These are phyloP conservation scores for Limnephilus auricula DNA, from an alignment of 2,888 invertebrate species.

Conservation along the genomic window DNA sequence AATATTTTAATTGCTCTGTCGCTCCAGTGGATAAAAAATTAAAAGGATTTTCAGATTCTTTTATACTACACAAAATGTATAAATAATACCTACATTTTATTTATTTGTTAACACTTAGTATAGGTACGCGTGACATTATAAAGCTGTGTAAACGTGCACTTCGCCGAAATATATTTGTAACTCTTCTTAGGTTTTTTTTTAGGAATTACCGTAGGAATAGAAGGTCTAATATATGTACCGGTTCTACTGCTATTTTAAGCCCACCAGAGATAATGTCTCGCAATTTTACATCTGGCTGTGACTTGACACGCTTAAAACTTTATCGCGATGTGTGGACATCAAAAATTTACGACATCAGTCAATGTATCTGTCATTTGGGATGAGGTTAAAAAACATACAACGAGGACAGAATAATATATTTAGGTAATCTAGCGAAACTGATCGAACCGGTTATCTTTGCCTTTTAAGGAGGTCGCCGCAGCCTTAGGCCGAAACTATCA, in stretches of 20 bases:
- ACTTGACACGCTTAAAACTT: slow-evolving; percentile 29
- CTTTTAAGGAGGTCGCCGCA: slow-evolving; percentile 23
- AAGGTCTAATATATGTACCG: not conserved
- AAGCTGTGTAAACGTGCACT: not conserved
- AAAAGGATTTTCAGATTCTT: too few relatives aligned
- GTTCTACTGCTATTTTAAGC: not conserved
- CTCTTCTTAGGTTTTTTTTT: too few relatives aligned
- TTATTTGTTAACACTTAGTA: too few relatives aligned
- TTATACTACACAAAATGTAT: too few relatives aligned
- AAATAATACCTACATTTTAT: too few relatives aligned
- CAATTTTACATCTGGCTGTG: not conserved
- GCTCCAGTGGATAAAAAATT: too few relatives aligned
- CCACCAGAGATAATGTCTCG: not conserved
- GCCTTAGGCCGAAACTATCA: slow-evolving; percentile 45
- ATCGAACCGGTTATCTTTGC: slow-evolving; percentile 50
- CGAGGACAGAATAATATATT: slow-evolving; percentile 16
- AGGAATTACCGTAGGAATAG: not conserved
- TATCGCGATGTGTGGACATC: not conserved
- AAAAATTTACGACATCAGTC: slow-evolving; percentile 39
- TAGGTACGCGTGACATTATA: too few relatives aligned
- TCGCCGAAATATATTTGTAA: not conserved
- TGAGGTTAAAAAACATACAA: slow-evolving; percentile 14
- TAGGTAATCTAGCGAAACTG: slow-evolving; percentile 46
- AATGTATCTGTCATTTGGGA: slow-evolving; percentile 6
- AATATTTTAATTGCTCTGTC: too few relatives aligned